Evolutionary conservation across 2,888 invertebrate genomes (phyloP), one percentile per base, ranked within the genome.

Genomic region (Microctonus hyperodae): DNA sequence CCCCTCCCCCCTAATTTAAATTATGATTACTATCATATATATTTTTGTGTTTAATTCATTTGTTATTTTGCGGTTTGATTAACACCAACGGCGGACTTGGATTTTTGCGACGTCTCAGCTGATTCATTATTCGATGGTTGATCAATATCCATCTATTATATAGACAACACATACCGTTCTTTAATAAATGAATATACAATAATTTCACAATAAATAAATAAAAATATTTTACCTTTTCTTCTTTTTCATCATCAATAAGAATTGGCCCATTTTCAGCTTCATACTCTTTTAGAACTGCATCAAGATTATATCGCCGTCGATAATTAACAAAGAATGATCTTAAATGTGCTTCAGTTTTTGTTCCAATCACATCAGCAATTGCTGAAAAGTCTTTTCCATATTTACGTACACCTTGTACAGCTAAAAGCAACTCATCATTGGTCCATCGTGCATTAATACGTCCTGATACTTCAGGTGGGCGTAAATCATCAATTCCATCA

Each of bases 301-400:
- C 97, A 73, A 97, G 86, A 85, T 95, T 94, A 85, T 93, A 96
- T 66, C 94, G 90, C 74, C 95, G 91, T 57, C 96, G 90, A 85
- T 97, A 94, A 81, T 94, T 96, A 9, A 94, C 89, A 85, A 95
- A 98, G 86, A 97, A 98, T 58, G 92, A 92, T 72, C 96, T 91
- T 55, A 98, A 89, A 82, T 97, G 97, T 59, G 92, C 91, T 85
- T 97, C 97, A 0, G 94, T 96, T 87, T 98, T 98, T 61, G 96
- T 98, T 70, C 96, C 96, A 73, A 98, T 89, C 11, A 96, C 92
- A 83, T 97, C 97, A 16, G 98, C 96, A 74, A 98, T 97, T 33
- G 96, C 95, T 86, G 94, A 90, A 84, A 94, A 96, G 84, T 96
- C 93, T 86, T 93, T 92, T 82, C 93, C 93, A 78, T 91, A 92